Evolutionary conservation across 2,797 vertebrate species (phyloP).

Genomic region (Iguana delicatissima): DNA sequence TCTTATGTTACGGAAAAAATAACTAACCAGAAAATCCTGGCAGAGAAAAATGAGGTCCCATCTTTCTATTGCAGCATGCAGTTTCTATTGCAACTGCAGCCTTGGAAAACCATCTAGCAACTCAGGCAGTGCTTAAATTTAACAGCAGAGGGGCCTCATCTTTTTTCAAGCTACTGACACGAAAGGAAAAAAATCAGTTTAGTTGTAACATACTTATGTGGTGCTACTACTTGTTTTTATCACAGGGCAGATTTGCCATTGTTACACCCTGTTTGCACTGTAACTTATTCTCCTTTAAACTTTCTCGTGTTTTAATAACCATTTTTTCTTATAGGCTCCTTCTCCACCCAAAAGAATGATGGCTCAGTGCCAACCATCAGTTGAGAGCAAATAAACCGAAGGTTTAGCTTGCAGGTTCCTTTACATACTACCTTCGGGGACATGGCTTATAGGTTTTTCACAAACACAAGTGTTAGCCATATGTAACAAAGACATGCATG

Average conservation of each 20-base stretch:
- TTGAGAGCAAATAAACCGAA: slow-evolving; percentile 43
- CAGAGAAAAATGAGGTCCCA: background rate
- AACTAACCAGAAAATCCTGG: background rate
- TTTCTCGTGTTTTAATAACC: slow-evolving; percentile 56
- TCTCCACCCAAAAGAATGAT: slow-evolving; percentile 41
- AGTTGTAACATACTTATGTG: slow-evolving; percentile 42
- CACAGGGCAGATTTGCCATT: slow-evolving; percentile 57
- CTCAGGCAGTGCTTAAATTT: slow-evolving; percentile 22
- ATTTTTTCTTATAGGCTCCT: slow-evolving; percentile 55
- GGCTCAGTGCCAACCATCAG: slow-evolving; percentile 53
- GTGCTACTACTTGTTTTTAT: slow-evolving; percentile 46
- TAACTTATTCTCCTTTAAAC: slow-evolving; percentile 63
- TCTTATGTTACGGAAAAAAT: background rate
- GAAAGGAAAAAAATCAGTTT: slow-evolving; percentile 45
- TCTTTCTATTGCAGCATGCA: background rate
- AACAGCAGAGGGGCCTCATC: slow-evolving; percentile 25
- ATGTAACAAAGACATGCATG: background rate
- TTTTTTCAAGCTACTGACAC: slow-evolving; percentile 35
- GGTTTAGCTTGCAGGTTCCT: background rate
- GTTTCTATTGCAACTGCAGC: background rate
- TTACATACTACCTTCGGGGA: background rate
- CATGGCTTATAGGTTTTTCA: background rate
- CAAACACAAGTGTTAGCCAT: background rate
- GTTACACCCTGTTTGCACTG: slow-evolving; percentile 60
- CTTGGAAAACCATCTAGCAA: slow-evolving; percentile 31